Conservation (phyloP, 1,140 invertebrate genomes). For the Drosophila pruinosa region DNA sequence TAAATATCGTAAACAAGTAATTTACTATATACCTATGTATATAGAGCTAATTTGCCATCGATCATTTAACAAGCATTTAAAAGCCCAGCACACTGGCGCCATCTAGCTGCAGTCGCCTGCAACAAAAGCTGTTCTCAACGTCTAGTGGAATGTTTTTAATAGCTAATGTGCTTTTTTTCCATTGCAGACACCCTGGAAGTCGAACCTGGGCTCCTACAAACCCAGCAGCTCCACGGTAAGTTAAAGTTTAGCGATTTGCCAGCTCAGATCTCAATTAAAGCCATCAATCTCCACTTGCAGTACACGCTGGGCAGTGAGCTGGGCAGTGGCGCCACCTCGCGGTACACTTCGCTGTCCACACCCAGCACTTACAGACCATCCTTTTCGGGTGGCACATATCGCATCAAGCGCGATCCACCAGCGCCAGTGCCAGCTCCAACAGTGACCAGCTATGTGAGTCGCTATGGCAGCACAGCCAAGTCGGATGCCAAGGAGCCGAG, state of each 20-base stretch:
- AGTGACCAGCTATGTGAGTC: slow-evolving; percentile 63
- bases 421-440: slow-evolving; percentile 22
- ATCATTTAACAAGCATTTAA: too few relatives aligned
- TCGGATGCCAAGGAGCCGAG: slow-evolving; percentile 46
- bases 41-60: too few relatives aligned
- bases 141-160: too few relatives aligned
- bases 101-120: background rate
- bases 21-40: too few relatives aligned
- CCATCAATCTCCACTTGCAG: slow-evolving; percentile 25
- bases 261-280: background rate
- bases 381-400: slow-evolving; percentile 80
- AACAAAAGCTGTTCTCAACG: too few relatives aligned
- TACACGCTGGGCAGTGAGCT: slow-evolving; percentile 65
- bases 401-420: slow-evolving; percentile 66
- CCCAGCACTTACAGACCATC: slow-evolving; percentile 77
- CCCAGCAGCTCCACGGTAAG: slow-evolving; percentile 59
- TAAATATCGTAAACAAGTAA: too few relatives aligned
- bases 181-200: slow-evolving; percentile 74
- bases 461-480: slow-evolving; percentile 56
- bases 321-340: slow-evolving; percentile 41
- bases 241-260: too few relatives aligned
- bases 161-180: background rate
- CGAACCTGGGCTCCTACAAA: slow-evolving; percentile 69
- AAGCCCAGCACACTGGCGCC: background rate
- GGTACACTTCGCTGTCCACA: slow-evolving; percentile 67